Evolutionary conservation across 2,797 vertebrate genomes (phyloP).

Genomic region (Carapus acus): DNA sequence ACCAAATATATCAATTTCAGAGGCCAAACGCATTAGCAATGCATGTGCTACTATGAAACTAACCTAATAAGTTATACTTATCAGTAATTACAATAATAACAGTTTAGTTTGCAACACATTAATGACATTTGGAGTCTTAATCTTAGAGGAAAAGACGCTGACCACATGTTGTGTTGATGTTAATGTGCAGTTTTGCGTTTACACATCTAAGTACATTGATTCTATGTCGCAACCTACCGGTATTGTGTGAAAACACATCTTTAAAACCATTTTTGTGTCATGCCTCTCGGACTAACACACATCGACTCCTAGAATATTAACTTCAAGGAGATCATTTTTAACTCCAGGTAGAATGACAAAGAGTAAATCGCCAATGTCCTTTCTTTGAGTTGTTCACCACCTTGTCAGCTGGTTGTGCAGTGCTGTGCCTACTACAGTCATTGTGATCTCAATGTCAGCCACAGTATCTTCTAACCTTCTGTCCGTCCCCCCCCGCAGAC

Average conservation of each 20-base stretch:
- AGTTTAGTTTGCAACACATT: no score
- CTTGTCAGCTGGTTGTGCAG: background rate
- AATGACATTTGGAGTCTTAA: no score
- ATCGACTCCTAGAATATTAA: constrained; percentile 6
- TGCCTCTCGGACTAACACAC: constrained; percentile 21
- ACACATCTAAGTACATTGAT: background rate
- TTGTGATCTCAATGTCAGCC: background rate
- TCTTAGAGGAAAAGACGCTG: no score
- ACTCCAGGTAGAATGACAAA: no score
- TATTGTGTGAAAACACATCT: background rate
- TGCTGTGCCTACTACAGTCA: background rate
- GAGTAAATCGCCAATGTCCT: background rate
- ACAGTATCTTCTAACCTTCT: constrained; percentile 14
- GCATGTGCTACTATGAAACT: no score
- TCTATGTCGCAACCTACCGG: no score
- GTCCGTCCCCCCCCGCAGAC: constrained; percentile 70
- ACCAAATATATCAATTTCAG: constrained; percentile 14
- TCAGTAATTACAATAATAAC: no score
- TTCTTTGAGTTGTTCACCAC: background rate
- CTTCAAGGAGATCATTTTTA: no score
- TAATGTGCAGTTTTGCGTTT: no score
- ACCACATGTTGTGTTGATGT: no score
- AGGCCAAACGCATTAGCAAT: constrained; percentile 15
- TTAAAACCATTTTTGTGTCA: constrained; percentile 30
- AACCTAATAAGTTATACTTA: no score